Base-by-base conservation (phyloP, 2,888 invertebrate genomes). In the Cantharis rustica region DNA sequence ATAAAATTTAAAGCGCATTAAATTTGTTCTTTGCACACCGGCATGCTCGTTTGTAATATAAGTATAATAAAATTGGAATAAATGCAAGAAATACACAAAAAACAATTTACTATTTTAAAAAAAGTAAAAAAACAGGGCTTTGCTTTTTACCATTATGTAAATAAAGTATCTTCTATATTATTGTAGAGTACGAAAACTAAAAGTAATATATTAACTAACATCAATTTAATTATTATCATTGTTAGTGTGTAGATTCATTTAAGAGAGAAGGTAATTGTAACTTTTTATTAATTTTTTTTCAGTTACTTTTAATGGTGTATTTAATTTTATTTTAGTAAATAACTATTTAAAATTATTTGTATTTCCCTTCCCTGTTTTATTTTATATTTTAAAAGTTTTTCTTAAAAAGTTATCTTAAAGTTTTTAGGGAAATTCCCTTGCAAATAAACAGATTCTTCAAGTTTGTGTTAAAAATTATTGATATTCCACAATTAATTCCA, bases 261-360 rank as follows among this genome's bases (percentile, higher is more conserved):
- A n/a, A 47, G 47, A 47, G 47, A 47, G n/a, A 47, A n/a, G 47
- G n/a, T 47, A 66, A 66, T 66, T 66, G 64, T 66, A 17, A 20
- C 20, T 7, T 64, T 64, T 17, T 66, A 66, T 20, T 66, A 20
- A 66, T 63, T 63, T 16, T 63, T 20, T 63, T 63, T 63, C 16
- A 63, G n/a, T 47, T 47, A 47, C 47, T n/a, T n/a, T 47, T 47
- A 17, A 66, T 23, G 64, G 64, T 66, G 64, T 66, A 66, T 66
- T 66, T 66, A 66, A 66, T 66, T 66, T 20, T 20, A 66, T 66
- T 15, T 66, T 66, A 66, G 64, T 66, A 66, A 66, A 66, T 20
- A 23, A 16, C 16, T 66, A 66, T 66, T 66, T 66, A 66, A 66
- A 66, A 66, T 66, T 66, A 66, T 23, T 66, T 20, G 16, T 66